These are phyloP conservation scores for Leptopterna dolabrata DNA, from an alignment of 2,888 invertebrate species.

Conservation along the genomic window DNA sequence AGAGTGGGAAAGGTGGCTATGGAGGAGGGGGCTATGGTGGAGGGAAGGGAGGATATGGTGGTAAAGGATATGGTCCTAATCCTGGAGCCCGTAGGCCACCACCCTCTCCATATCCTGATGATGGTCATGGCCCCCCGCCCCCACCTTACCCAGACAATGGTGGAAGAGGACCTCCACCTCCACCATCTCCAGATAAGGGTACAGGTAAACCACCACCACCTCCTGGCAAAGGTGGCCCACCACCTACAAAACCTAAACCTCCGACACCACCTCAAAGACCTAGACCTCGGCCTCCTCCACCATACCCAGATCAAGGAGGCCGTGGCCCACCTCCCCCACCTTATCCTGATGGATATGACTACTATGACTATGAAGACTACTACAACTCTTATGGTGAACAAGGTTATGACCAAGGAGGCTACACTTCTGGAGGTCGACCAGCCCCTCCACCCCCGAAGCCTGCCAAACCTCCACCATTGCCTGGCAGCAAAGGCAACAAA, in stretches of 20 bases:
- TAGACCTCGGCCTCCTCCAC: neutral
- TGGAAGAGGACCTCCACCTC: neutral
- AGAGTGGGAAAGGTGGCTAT: neutral
- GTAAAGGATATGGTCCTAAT: neutral
- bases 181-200: conserved; percentile 14
- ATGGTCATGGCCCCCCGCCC: neutral
- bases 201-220: neutral
- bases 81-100: neutral
- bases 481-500: neutral
- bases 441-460: conserved; percentile 12
- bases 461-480: neutral
- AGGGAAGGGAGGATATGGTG: neutral
- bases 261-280: neutral
- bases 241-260: neutral
- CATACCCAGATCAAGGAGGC: neutral
- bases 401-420: conserved; percentile 19
- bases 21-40: conserved; percentile 10
- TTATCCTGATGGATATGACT: conserved; percentile 5
- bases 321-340: conserved; percentile 10
- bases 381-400: neutral
- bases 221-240: neutral
- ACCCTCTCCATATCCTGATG: neutral
- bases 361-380: conserved; percentile 17
- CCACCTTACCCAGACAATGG: neutral
- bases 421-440: neutral